These are phyloP conservation scores for Gobio occitaniae DNA, from an alignment of 2,797 vertebrate genomes.

Conservation along the genomic window DNA sequence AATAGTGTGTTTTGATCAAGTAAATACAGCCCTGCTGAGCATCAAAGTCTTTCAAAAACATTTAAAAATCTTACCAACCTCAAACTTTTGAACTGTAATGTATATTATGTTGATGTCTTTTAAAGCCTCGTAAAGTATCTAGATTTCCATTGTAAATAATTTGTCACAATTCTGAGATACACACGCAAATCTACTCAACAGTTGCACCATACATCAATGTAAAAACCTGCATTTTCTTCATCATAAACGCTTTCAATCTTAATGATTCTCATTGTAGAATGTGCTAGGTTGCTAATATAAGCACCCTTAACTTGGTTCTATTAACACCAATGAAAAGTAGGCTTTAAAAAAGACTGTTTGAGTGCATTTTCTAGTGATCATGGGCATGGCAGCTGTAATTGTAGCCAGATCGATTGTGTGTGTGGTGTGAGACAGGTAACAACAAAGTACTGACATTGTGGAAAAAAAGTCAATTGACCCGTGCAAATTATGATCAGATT, in stretches of 20 bases:
- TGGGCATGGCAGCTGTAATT: not conserved
- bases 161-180: not conserved
- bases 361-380: not conserved
- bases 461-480: not conserved
- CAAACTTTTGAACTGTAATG: not conserved
- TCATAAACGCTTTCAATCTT: not conserved
- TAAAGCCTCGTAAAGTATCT: not conserved
- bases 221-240: not conserved
- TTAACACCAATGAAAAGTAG: not conserved
- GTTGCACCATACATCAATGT: not conserved
- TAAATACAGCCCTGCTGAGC: not conserved
- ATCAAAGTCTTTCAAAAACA: not conserved
- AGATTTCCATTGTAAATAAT: not conserved
- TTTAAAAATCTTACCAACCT: not conserved
- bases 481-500: not conserved
- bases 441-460: constrained; percentile 14
- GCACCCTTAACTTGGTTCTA: not conserved
- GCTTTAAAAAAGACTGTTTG: not conserved
- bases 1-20: not conserved
- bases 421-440: constrained; percentile 7
- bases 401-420: constrained; percentile 9
- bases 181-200: not conserved
- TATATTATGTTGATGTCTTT: not conserved
- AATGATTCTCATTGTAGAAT: not conserved
- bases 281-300: not conserved